A percentile compares a stretch with the other conserved stretches of the same genome.
phyloP scores from a whole-genome alignment of 2,888 invertebrate genomes.

The Trilocha varians region DNA sequence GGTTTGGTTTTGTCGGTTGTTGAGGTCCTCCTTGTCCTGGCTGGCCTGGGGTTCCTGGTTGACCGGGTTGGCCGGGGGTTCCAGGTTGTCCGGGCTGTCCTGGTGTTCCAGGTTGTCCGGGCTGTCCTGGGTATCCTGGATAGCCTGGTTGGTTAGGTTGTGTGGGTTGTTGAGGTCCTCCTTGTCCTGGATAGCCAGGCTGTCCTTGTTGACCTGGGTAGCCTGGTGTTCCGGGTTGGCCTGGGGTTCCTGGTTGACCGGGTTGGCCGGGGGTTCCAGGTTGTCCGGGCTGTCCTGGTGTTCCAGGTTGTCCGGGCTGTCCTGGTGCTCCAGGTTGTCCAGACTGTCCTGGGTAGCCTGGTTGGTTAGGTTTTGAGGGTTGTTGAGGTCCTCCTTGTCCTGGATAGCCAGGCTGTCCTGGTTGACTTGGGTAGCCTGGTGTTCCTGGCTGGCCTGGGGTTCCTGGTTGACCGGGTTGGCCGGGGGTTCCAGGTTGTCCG shows the following conservation, averaged over 20 bases:
- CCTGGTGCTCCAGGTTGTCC: slow-evolving; percentile 23
- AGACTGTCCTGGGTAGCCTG: slow-evolving; percentile 17
- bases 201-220: slow-evolving; percentile 13
- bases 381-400: slow-evolving; percentile 21
- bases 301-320: slow-evolving; percentile 21
- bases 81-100: slow-evolving; percentile 31
- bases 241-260: slow-evolving; percentile 5
- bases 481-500: slow-evolving; percentile 9
- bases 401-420: slow-evolving; percentile 35
- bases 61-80: slow-evolving; percentile 21
- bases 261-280: slow-evolving; percentile 10
- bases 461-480: slow-evolving; percentile 13
- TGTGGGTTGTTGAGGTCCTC: slow-evolving; percentile 21
- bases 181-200: slow-evolving; percentile 7
- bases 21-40: slow-evolving; percentile 21
- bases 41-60: slow-evolving; percentile 19
- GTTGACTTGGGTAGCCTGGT: slow-evolving; percentile 26
- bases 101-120: slow-evolving; percentile 55
- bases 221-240: slow-evolving; percentile 6
- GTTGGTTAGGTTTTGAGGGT: too few species aligned
- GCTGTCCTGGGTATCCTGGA: slow-evolving; percentile 32
- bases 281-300: slow-evolving; percentile 12
- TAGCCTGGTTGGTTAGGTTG: slow-evolving; percentile 19
- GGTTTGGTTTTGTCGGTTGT: slow-evolving; percentile 11
- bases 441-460: slow-evolving; percentile 17